A percentile compares a stretch with the other conserved stretches of the same genome.
Evolutionary conservation across 2,888 invertebrate species (phyloP).

Genomic region (Heliothis peltigera): DNA sequence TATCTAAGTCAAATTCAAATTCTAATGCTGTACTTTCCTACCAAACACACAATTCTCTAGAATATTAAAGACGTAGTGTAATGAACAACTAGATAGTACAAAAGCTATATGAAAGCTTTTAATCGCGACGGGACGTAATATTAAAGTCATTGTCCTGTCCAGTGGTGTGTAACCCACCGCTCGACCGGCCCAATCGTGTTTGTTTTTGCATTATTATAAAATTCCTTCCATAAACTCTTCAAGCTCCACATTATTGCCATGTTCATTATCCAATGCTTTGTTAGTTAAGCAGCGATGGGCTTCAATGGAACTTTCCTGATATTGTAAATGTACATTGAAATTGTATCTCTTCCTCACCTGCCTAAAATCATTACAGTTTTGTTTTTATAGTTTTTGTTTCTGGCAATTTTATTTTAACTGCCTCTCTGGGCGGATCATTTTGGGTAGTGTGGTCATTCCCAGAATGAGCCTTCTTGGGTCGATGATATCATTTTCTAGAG

Average conservation of each 20-base stretch:
- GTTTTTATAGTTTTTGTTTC: conserved; percentile 26
- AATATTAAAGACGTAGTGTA: not conserved
- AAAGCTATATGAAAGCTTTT: conserved; percentile 44
- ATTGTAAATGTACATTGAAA: conserved; percentile 14
- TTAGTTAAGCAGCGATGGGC: conserved; percentile 16
- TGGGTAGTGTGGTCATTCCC: conserved; percentile 39
- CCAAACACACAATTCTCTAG: not conserved
- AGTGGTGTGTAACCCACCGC: conserved; percentile 77
- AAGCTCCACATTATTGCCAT: conserved; percentile 50
- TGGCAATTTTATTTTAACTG: conserved; percentile 11
- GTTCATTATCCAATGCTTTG: conserved; percentile 60
- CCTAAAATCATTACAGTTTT: conserved; percentile 6
- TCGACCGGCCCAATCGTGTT: conserved; percentile 81
- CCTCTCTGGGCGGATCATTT: conserved; percentile 3
- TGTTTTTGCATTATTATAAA: conserved; percentile 87
- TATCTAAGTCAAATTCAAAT: not conserved
- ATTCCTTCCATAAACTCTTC: conserved; percentile 71
- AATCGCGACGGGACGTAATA: conserved; percentile 55
- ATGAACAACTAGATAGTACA: conserved; percentile 17
- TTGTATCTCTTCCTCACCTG: conserved; percentile 5
- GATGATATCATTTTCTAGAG: conserved; percentile 72
- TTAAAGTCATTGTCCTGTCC: conserved; percentile 84
- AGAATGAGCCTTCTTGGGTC: conserved; percentile 56
- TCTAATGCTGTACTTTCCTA: not conserved
- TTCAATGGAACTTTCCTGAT: conserved; percentile 9